phyloP scores from a whole-genome alignment of 2,113 vertebrate genomes.

The Perognathus longimembris region DNA sequence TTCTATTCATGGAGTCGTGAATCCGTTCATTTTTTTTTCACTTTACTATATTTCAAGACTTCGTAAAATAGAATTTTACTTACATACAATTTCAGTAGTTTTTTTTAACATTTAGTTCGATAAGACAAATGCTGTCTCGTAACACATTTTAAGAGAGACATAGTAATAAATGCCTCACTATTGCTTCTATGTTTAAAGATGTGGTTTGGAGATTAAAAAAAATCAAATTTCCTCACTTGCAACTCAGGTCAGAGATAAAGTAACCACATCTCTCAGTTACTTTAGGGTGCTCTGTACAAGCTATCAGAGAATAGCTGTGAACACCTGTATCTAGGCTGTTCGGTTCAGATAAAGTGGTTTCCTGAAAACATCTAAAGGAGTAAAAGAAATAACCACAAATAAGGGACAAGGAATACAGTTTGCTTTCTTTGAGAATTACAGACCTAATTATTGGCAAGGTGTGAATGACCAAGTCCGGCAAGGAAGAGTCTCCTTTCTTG shows the following conservation, averaged over 20 bases:
- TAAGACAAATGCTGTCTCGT: not conserved
- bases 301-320: not conserved
- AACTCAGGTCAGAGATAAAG: not conserved
- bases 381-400: not conserved
- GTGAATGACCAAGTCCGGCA: not conserved
- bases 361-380: not conserved
- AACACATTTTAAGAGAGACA: not conserved
- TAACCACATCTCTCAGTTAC: not conserved
- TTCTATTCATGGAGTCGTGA: not conserved
- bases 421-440: not conserved
- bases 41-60: not conserved
- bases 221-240: not conserved
- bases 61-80: not conserved
- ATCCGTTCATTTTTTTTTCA: not conserved
- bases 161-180: too few species aligned
- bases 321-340: not conserved
- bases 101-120: not conserved
- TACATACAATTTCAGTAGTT: not conserved
- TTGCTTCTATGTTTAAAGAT: not conserved
- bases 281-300: not conserved
- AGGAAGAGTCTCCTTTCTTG: not conserved
- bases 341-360: not conserved
- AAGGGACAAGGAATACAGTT: not conserved
- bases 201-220: not conserved
- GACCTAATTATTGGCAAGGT: not conserved